A percentile compares a stretch with the other conserved stretches of the same genome.
These are phyloP conservation scores for Prionace glauca DNA, from an alignment of 2,797 vertebrate genomes.

Conservation along the genomic window DNA sequence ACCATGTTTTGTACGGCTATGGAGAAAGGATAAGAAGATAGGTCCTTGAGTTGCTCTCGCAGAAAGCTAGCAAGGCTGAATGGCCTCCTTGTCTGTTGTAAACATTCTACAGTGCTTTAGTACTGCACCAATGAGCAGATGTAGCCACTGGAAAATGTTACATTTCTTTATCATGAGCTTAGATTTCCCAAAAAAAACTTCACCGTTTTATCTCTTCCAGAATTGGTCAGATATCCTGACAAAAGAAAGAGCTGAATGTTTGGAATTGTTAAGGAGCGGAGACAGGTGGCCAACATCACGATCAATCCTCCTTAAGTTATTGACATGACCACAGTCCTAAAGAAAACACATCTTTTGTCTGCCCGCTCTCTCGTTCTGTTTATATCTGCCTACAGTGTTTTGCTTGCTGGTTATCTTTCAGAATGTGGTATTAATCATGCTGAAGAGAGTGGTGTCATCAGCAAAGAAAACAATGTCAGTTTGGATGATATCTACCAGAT, in stretches of 20 bases:
- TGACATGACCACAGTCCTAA: background rate
- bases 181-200: background rate
- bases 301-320: background rate
- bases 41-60: background rate
- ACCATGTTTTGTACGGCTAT: background rate
- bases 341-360: background rate
- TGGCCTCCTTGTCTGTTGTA: background rate
- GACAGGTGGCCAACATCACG: background rate
- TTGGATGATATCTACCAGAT: background rate
- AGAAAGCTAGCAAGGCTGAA: background rate
- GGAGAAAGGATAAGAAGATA: background rate
- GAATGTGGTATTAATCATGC: slow-evolving; percentile 9
- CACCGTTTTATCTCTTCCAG: background rate
- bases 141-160: background rate
- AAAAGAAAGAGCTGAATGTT: background rate
- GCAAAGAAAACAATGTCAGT: slow-evolving; percentile 19
- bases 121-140: background rate
- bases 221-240: background rate
- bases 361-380: background rate
- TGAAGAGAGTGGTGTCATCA: background rate
- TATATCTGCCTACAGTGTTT: background rate
- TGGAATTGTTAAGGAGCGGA: background rate
- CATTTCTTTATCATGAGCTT: background rate
- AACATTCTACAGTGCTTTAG: background rate
- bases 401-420: background rate